phyloP scores from a whole-genome alignment of 2,797 vertebrate species.

The Ispidina lecontei region DNA sequence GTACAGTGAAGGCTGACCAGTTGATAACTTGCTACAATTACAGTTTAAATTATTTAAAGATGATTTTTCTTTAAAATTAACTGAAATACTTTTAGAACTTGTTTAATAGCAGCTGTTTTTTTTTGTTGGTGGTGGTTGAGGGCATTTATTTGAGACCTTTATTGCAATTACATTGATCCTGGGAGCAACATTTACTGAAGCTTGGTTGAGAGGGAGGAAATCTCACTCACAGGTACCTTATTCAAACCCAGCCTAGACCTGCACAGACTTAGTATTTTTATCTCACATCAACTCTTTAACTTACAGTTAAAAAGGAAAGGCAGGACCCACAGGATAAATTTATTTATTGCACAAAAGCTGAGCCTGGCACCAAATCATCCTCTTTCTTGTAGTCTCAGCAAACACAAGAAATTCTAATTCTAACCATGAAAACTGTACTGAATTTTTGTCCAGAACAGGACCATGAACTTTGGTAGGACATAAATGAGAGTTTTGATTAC shows the following conservation, averaged over 20 bases:
- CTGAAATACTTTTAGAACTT: background rate
- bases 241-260: background rate
- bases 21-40: background rate
- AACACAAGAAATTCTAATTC: background rate
- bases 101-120: background rate
- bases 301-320: background rate
- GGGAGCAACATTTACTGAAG: background rate
- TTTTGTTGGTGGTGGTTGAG: background rate
- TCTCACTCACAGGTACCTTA: background rate
- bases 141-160: background rate
- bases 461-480: background rate
- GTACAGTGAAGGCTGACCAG: background rate
- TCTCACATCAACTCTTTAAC: background rate
- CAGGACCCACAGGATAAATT: background rate
- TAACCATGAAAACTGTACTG: background rate
- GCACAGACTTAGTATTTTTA: background rate
- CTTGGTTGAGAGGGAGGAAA: background rate
- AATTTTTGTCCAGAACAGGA: background rate
- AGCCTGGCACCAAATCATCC: background rate
- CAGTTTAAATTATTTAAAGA: background rate
- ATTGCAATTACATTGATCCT: background rate
- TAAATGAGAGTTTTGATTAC: background rate
- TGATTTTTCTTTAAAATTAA: background rate
- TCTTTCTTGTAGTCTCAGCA: background rate
- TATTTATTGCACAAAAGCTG: background rate